phyloP scores from a whole-genome alignment of 2,797 vertebrate genomes.

The Ataeniobius toweri region DNA sequence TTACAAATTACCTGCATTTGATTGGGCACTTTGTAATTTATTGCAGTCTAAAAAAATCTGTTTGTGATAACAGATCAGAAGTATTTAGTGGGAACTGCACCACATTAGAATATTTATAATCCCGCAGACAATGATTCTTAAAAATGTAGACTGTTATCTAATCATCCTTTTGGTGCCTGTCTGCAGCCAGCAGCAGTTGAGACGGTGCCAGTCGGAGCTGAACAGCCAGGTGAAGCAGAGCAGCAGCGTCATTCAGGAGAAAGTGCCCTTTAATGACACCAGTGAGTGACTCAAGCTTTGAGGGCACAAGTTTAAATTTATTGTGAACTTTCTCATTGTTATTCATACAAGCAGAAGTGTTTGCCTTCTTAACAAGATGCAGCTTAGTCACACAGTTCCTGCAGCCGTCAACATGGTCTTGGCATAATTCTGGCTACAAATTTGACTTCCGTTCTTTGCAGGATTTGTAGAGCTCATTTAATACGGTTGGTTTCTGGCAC shows the following conservation, averaged over 20 bases:
- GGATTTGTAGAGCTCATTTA: neutral
- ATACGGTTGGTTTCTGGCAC: neutral
- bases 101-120: neutral
- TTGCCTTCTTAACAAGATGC: neutral
- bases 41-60: neutral
- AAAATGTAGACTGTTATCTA: neutral
- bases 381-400: neutral
- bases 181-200: conserved; percentile 93
- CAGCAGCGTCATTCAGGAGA: conserved; percentile 94
- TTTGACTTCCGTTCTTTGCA: neutral
- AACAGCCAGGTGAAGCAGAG: conserved; percentile 93
- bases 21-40: neutral
- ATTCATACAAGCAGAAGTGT: neutral
- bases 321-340: neutral
- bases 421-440: too few species aligned
- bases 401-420: neutral
- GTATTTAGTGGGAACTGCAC: neutral
- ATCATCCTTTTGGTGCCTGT: neutral
- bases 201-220: conserved; percentile 91
- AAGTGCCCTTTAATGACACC: conserved; percentile 99
- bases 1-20: neutral
- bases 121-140: neutral
- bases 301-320: neutral
- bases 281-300: conserved; percentile 81
- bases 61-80: neutral